Evolutionary conservation across 2,113 vertebrate genomes (phyloP).

Genomic region (Platanista minor): DNA sequence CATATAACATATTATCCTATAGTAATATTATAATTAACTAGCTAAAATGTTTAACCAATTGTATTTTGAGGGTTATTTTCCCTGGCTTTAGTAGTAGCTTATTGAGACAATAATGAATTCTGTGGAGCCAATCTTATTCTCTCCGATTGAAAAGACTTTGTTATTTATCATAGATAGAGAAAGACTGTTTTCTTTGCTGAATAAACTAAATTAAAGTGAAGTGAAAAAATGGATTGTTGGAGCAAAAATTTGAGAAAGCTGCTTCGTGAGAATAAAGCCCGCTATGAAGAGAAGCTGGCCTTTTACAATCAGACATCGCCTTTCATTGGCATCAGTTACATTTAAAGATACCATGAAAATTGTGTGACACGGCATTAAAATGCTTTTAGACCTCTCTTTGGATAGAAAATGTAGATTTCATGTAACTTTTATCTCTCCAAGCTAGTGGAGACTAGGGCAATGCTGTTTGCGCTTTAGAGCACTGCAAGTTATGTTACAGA

Average conservation of each 20-base stretch:
- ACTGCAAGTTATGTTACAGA: background rate
- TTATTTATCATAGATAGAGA: background rate
- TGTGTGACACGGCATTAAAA: background rate
- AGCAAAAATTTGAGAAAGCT: background rate
- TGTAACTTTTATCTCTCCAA: background rate
- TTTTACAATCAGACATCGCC: background rate
- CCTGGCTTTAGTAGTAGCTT: background rate
- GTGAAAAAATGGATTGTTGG: background rate
- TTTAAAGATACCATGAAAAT: conserved; percentile 20
- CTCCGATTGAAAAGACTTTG: background rate
- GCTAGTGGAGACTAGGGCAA: background rate
- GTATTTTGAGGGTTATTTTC: background rate
- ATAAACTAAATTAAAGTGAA: conserved; percentile 4
- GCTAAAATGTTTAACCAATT: background rate
- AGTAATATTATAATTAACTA: background rate
- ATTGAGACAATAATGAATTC: background rate
- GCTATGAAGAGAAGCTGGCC: background rate
- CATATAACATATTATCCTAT: background rate
- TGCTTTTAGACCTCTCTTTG: background rate
- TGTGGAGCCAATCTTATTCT: background rate
- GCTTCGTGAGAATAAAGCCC: background rate
- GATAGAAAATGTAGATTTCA: background rate
- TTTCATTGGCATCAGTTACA: background rate
- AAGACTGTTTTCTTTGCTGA: background rate
- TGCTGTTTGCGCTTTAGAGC: background rate